Conservation (phyloP, 2,113 vertebrate genomes). For the Crotalus helleri region DNA sequence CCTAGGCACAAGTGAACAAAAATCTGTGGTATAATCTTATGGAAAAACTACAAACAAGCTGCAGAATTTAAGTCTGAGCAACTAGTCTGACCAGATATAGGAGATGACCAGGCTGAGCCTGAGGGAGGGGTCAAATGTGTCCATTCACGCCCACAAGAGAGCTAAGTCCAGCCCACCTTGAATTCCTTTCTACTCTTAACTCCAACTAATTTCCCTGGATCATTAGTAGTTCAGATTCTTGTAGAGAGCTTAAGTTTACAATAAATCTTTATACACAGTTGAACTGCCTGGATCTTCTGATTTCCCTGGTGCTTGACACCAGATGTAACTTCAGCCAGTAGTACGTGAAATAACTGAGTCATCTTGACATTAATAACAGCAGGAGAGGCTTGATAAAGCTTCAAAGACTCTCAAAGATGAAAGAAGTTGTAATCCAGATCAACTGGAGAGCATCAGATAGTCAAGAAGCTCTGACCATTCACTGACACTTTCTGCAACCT, state of each 20-base stretch:
- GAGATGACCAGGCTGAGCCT: not conserved
- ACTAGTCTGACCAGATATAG: not conserved
- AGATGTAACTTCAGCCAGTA: not conserved
- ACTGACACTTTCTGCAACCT: not conserved
- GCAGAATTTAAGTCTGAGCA: not conserved
- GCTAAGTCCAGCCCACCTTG: not conserved
- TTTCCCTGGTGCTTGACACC: not conserved
- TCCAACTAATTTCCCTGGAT: not conserved
- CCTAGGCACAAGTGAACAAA: not conserved
- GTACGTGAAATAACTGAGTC: not conserved
- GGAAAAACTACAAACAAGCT: not conserved
- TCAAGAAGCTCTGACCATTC: not conserved
- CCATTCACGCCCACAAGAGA: not conserved
- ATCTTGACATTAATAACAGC: not conserved
- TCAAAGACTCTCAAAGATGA: not conserved
- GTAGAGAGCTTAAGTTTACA: not conserved
- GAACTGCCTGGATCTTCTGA: not conserved
- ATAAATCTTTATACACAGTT: not conserved
- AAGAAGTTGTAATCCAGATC: not conserved
- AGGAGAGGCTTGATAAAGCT: not conserved
- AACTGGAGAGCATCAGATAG: not conserved
- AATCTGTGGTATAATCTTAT: not conserved
- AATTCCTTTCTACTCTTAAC: not conserved
- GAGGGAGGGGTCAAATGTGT: no score
- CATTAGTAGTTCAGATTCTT: not conserved